Evolutionary conservation across 2,888 invertebrate species (phyloP).

Genomic region (Macaria liturata): DNA sequence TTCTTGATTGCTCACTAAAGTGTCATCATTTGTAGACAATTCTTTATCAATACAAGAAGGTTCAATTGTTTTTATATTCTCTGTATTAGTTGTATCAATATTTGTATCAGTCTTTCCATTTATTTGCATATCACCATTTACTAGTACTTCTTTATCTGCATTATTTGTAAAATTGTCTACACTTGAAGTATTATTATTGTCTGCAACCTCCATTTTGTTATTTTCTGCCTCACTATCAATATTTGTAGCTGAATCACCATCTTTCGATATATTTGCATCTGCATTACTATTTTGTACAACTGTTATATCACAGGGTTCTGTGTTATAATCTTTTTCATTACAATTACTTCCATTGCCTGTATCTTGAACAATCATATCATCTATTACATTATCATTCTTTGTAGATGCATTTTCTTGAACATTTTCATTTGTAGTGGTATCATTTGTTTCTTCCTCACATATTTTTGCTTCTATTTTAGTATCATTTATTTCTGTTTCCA

Average conservation of each 20-base stretch:
- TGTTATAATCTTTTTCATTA: not conserved
- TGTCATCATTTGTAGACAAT: not conserved
- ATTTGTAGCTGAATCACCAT: too few species aligned
- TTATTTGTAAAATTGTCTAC: not conserved
- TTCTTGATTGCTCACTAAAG: not conserved
- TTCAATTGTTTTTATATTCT: not conserved
- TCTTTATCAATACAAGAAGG: not conserved
- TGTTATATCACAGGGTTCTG: not conserved
- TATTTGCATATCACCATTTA: too few species aligned
- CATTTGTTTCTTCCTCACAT: not conserved
- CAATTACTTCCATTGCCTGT: not conserved
- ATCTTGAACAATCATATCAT: not conserved
- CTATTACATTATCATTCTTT: not conserved
- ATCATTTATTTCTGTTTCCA: slow-evolving; percentile 3
- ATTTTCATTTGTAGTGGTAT: not conserved
- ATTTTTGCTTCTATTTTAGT: not conserved
- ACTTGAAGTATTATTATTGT: not conserved
- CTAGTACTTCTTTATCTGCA: not conserved
- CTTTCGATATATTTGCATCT: not conserved
- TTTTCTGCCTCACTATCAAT: not conserved
- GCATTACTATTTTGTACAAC: not conserved
- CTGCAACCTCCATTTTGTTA: not conserved
- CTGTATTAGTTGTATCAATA: not conserved
- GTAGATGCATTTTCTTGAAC: not conserved
- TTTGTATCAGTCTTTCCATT: too few species aligned